A percentile compares a stretch with the other conserved stretches of the same genome.
Evolutionary conservation across 2,113 vertebrate species (phyloP).

Genomic region (Rousettus leschenaultii): DNA sequence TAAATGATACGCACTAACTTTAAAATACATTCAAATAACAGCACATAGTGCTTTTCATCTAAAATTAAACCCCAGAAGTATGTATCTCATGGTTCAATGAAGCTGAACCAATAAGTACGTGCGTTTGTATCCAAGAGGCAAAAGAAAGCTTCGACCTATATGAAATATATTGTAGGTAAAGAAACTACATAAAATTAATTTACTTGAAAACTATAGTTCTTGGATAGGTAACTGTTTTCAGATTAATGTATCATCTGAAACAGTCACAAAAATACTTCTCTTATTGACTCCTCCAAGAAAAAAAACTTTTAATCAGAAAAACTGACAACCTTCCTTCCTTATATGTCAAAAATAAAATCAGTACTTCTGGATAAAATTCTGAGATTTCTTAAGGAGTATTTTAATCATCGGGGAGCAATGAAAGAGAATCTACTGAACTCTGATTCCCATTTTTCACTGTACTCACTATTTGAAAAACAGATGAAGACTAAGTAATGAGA

Average conservation of each 20-base stretch:
- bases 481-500: background rate
- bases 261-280: background rate
- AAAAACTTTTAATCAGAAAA: constrained; percentile 3
- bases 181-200: background rate
- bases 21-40: constrained; percentile 5
- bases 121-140: background rate
- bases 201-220: background rate
- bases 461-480: background rate
- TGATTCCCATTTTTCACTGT: background rate
- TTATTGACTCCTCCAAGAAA: background rate
- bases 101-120: constrained; percentile 22
- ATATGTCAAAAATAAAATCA: background rate
- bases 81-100: background rate
- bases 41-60: background rate
- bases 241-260: background rate
- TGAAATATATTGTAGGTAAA: background rate
- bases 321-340: background rate
- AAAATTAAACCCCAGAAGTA: constrained; percentile 19
- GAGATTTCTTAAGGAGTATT: background rate
- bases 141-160: background rate
- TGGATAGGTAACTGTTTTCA: background rate
- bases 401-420: background rate
- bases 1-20: background rate
- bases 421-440: background rate
- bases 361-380: background rate